phyloP scores from a whole-genome alignment of 2,113 vertebrate genomes.

The Hippopotamus amphibius region DNA sequence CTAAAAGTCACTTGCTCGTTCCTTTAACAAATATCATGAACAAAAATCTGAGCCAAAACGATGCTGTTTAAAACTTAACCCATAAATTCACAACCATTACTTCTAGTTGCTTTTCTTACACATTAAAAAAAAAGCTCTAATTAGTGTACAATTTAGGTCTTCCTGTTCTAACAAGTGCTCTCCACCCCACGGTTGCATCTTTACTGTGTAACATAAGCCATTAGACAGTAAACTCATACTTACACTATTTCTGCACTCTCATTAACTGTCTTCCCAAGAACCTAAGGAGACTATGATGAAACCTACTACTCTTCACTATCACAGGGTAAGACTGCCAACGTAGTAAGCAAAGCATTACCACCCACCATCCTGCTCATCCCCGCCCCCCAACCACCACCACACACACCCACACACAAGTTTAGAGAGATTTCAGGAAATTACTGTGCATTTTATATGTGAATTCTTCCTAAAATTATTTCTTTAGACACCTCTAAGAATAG shows the following conservation, averaged over 20 bases:
- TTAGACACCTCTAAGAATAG: background rate
- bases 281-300: constrained; percentile 37
- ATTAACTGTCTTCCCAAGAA: constrained; percentile 37
- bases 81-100: constrained; percentile 7
- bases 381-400: no score
- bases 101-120: background rate
- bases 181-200: no score
- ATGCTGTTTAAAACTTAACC: constrained; percentile 34
- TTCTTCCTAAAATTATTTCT: background rate
- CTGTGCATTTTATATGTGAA: no score
- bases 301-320: background rate
- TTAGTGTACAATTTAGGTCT: no score
- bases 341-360: no score
- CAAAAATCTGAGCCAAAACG: constrained; percentile 53
- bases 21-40: background rate
- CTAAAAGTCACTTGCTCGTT: background rate
- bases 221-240: constrained; percentile 30
- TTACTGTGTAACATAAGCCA: no score
- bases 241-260: constrained; percentile 33
- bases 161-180: no score
- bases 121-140: constrained; percentile 31
- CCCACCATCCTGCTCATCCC: no score
- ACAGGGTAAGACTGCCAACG: no score
- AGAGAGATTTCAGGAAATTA: background rate
- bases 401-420: background rate